These are phyloP conservation scores for Diadumene lineata DNA, from an alignment of 92 coral and sea anemone genomes.

Conservation along the genomic window DNA sequence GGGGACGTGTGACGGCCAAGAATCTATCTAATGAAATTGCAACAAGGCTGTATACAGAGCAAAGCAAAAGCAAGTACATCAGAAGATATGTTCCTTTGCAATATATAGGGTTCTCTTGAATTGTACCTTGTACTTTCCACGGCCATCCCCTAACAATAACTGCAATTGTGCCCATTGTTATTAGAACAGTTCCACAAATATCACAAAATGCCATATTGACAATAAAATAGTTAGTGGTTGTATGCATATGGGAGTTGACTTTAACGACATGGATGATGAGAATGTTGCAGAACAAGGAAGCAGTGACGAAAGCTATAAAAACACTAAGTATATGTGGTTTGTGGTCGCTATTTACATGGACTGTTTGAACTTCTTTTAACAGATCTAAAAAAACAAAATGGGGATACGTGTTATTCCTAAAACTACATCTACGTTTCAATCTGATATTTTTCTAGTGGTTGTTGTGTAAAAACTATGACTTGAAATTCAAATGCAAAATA, in stretches of 20 bases:
- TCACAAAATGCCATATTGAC: conserved; percentile 50
- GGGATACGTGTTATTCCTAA: background rate
- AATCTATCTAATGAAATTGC: conserved; percentile 32
- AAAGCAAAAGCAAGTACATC: background rate
- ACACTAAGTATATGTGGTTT: background rate
- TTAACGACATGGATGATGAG: conserved; percentile 44
- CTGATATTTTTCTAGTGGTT: background rate
- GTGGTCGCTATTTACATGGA: too few relatives aligned
- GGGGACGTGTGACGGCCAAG: conserved; percentile 31
- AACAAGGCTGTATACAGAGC: conserved; percentile 23
- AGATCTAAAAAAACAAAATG: background rate
- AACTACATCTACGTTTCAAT: background rate
- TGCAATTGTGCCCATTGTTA: background rate
- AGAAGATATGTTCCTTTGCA: background rate
- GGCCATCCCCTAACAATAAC: background rate
- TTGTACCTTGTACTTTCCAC: background rate
- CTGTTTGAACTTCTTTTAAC: too few relatives aligned
- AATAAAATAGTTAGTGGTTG: conserved; percentile 38
- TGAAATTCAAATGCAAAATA: too few relatives aligned
- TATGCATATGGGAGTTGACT: conserved; percentile 30
- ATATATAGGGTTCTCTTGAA: background rate
- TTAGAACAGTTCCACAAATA: background rate
- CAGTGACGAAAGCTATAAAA: background rate
- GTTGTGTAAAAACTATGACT: background rate
- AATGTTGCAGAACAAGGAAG: conserved; percentile 31